Percentiles rank a stretch among this genome's conserved stretches.
Conservation (phyloP, 2,888 invertebrate genomes). For the Eledona agricola region DNA sequence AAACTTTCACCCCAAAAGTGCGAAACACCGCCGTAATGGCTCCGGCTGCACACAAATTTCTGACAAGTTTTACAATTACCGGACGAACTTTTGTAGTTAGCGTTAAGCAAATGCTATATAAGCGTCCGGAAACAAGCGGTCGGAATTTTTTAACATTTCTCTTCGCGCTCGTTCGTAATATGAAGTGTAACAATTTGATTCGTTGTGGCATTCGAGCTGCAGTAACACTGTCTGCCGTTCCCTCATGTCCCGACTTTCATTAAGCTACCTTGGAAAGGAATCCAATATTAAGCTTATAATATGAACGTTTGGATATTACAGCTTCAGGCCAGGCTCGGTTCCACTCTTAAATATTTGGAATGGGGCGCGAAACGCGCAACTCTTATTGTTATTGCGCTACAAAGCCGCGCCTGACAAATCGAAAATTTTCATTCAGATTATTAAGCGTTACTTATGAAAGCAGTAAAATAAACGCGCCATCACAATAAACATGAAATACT, state of each 20-base stretch:
- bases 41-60: constrained; percentile 57
- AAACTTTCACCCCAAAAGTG: constrained; percentile 58
- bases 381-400: constrained; percentile 35
- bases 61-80: constrained; percentile 61
- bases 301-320: constrained; percentile 46
- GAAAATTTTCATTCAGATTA: constrained; percentile 23
- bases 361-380: constrained; percentile 31
- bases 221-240: constrained; percentile 44
- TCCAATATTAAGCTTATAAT: constrained; percentile 50
- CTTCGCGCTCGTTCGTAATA: neutral
- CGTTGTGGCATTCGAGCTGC: neutral
- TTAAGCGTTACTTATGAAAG: constrained; percentile 37
- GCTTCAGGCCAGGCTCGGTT: constrained; percentile 38
- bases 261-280: constrained; percentile 47
- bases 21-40: constrained; percentile 58
- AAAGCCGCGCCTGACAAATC: no score
- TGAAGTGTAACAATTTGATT: neutral
- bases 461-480: constrained; percentile 41
- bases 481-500: constrained; percentile 30
- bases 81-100: constrained; percentile 58
- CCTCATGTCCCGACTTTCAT: constrained; percentile 44
- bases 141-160: constrained; percentile 43
- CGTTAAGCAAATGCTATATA: constrained; percentile 55
- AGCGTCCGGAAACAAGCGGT: constrained; percentile 48
- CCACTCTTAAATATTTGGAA: constrained; percentile 40